Conservation (phyloP, 2,888 invertebrate species). For the Latrodectus hesperus region DNA sequence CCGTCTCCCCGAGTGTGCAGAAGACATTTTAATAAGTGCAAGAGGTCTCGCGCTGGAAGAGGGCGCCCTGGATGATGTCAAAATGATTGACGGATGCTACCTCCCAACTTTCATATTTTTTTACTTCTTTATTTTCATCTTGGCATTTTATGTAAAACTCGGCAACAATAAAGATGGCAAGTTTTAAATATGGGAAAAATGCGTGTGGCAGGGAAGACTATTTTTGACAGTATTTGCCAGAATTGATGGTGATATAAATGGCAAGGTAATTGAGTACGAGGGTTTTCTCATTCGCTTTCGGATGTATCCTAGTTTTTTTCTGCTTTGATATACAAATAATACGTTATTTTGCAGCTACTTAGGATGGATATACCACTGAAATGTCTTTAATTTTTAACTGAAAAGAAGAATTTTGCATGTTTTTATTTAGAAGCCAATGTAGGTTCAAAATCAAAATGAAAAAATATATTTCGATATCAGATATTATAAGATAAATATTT, state of each 20-base stretch:
- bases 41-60: background rate
- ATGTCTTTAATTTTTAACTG: too few species aligned
- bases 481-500: too few species aligned
- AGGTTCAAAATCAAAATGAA: too few species aligned
- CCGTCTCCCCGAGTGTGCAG: background rate
- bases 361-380: background rate
- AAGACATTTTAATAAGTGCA: slow-evolving; percentile 48
- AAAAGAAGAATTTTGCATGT: too few species aligned
- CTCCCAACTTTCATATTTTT: background rate
- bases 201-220: background rate
- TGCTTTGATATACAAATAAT: background rate
- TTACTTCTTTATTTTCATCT: background rate
- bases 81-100: slow-evolving; percentile 28
- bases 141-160: background rate
- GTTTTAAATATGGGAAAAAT: background rate
- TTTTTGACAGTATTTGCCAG: slow-evolving; percentile 2
- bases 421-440: too few species aligned
- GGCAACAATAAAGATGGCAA: background rate
- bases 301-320: background rate
- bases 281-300: background rate
- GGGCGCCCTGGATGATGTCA: slow-evolving; percentile 28
- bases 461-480: too few species aligned
- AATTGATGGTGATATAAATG: slow-evolving; percentile 24
- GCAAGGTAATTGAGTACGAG: slow-evolving; percentile 21
- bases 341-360: background rate